Percentiles rank a stretch among this genome's conserved stretches.
Conservation (phyloP, 2,113 vertebrate genomes). For the Eulacestoma nigropectus region DNA sequence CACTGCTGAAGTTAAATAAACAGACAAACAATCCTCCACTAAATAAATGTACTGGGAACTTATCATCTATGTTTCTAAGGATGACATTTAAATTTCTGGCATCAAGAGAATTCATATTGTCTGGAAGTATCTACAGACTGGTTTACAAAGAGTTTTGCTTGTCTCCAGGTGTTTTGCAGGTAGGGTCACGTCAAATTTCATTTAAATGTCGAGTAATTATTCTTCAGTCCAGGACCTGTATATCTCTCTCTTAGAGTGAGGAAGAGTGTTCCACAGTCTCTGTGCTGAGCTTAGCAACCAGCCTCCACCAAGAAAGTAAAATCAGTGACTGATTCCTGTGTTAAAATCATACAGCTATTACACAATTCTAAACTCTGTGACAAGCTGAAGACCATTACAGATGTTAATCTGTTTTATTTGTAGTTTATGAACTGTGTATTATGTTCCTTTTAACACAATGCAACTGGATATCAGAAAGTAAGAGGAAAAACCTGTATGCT, state of each 20-base stretch:
- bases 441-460: rapidly evolving
- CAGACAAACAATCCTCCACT: neutral
- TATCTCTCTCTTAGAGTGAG: neutral
- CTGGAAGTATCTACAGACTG: neutral
- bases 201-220: neutral
- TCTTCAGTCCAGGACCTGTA: neutral
- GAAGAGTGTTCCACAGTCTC: neutral
- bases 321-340: neutral
- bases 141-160: neutral
- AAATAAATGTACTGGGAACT: rapidly evolving
- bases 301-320: neutral
- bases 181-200: neutral
- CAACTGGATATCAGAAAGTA: neutral
- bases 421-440: neutral
- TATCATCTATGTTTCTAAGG: neutral
- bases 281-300: neutral
- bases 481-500: neutral
- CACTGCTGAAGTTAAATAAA: neutral
- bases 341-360: neutral
- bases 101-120: neutral
- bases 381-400: neutral
- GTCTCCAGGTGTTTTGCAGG: neutral
- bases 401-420: neutral
- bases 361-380: neutral
- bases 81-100: neutral